These are phyloP conservation scores for Drosophila cyrtoloma DNA, from an alignment of 2,888 invertebrate genomes.

Conservation along the genomic window DNA sequence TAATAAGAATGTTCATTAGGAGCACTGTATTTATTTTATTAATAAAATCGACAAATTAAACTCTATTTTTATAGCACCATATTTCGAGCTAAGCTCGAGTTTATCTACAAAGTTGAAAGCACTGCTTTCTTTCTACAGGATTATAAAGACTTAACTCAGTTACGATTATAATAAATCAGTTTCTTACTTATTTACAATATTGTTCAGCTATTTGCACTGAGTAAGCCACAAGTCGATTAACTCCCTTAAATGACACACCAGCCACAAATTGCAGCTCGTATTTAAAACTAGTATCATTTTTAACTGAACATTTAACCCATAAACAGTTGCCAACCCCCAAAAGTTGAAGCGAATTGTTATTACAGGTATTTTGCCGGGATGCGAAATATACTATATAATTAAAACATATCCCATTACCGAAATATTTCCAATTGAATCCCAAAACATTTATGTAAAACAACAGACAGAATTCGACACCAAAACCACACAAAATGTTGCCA, in stretches of 20 bases:
- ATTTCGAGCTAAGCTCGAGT: not conserved
- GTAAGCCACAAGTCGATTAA: slow-evolving; percentile 4
- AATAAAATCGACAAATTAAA: not conserved
- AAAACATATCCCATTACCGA: slow-evolving; percentile 7
- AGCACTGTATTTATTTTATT: not conserved
- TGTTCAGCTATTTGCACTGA: not conserved
- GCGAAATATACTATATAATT: not conserved
- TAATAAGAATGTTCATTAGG: not conserved
- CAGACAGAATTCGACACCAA: slow-evolving; percentile 18
- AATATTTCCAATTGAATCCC: slow-evolving; percentile 23
- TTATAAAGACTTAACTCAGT: not conserved
- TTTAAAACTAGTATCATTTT: not conserved
- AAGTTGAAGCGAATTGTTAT: not conserved
- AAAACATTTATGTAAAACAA: slow-evolving; percentile 22
- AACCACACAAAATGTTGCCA: slow-evolving; percentile 53
- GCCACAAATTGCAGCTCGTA: not conserved
- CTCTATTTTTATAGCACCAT: not conserved
- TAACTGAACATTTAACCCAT: not conserved
- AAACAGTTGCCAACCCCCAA: not conserved
- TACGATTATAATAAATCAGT: not conserved
- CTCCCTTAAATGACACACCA: not conserved
- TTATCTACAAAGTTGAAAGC: not conserved
- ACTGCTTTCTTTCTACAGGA: no score
- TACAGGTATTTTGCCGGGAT: not conserved
- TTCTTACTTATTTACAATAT: not conserved